These are phyloP conservation scores for Odontothrips loti DNA, from an alignment of 2,888 invertebrate species.

Conservation along the genomic window DNA sequence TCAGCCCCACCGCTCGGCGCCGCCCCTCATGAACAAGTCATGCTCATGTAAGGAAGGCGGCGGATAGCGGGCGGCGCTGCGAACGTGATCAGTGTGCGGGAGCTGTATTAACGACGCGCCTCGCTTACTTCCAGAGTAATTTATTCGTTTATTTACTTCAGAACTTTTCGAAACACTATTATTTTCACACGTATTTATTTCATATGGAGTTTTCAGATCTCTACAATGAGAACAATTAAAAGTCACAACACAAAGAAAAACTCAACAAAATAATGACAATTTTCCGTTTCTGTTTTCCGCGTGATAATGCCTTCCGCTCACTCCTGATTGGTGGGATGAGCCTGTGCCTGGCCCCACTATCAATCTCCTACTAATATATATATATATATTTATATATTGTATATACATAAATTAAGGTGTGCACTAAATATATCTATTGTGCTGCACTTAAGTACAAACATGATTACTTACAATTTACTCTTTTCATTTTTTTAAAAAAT, in stretches of 20 bases:
- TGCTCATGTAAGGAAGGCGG: conserved; percentile 19
- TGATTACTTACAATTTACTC: conserved; percentile 15
- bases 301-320: background rate
- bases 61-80: background rate
- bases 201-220: background rate
- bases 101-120: background rate
- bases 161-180: background rate
- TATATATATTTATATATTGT: background rate
- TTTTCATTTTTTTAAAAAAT: conserved; percentile 1
- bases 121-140: background rate
- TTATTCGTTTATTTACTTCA: background rate
- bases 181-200: background rate
- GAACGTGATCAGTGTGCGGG: background rate
- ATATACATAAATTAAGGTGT: background rate
- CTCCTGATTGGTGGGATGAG: background rate
- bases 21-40: background rate
- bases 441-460: conserved; percentile 13
- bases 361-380: background rate
- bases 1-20: background rate
- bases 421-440: conserved; percentile 3
- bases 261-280: conserved; percentile 2
- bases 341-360: conserved; percentile 1
- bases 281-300: background rate
- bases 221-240: background rate
- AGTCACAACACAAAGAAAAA: conserved; percentile 7